Conservation (phyloP, 2,888 invertebrate species). For the Agrochola lota region DNA sequence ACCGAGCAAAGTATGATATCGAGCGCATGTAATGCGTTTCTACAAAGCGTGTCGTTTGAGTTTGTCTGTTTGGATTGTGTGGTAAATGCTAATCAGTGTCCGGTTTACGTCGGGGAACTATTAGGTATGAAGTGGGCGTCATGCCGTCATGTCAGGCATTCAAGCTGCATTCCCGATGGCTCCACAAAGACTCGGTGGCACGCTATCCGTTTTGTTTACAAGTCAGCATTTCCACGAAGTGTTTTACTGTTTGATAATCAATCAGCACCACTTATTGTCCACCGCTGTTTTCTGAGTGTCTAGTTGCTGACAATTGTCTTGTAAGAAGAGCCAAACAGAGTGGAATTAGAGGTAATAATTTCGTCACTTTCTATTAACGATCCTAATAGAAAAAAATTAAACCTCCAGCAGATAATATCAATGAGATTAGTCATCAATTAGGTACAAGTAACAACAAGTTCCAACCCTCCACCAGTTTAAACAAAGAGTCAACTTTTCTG, state of each 20-base stretch:
- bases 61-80: slow-evolving; percentile 53
- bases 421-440: slow-evolving; percentile 65
- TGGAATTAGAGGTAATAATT: slow-evolving; percentile 32
- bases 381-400: slow-evolving; percentile 11
- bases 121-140: slow-evolving; percentile 49
- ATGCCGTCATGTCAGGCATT: slow-evolving; percentile 39
- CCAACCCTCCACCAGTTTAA: slow-evolving; percentile 51
- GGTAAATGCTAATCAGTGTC: slow-evolving; percentile 64
- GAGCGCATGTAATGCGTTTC: slow-evolving; percentile 47
- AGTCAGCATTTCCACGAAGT: slow-evolving; percentile 80
- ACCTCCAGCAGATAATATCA: slow-evolving; percentile 1
- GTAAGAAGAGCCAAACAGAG: slow-evolving; percentile 49
- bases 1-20: slow-evolving; percentile 50
- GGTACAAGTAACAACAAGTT: slow-evolving; percentile 60
- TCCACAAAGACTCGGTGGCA: slow-evolving; percentile 53
- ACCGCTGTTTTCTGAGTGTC: slow-evolving; percentile 73
- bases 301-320: slow-evolving; percentile 63
- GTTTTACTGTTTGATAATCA: slow-evolving; percentile 68
- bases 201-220: slow-evolving; percentile 73
- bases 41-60: slow-evolving; percentile 47
- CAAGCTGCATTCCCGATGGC: slow-evolving; percentile 60
- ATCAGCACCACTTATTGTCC: slow-evolving; percentile 77
- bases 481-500: slow-evolving; percentile 64
- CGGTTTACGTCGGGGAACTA: slow-evolving; percentile 47
- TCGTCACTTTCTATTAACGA: slow-evolving; percentile 17